Percentiles rank a stretch among this genome's conserved stretches.
phyloP scores from a whole-genome alignment of 37 sponge, comb jelly and placozoan species.

The Agelas oroides region DNA sequence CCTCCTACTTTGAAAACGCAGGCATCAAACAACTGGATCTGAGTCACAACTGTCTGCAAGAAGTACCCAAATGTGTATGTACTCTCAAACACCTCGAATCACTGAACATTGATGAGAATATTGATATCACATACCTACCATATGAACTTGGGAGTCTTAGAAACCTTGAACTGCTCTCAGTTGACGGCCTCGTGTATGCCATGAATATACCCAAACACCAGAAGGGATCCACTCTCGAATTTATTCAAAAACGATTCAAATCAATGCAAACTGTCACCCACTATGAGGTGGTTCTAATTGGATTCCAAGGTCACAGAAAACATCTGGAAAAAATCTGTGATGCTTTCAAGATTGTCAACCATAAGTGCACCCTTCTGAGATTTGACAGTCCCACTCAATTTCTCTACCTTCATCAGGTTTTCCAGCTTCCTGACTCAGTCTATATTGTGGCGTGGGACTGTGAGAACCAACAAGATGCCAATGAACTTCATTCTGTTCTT shows the following conservation, averaged over 20 bases:
- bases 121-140: constrained; percentile 45
- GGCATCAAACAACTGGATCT: constrained; percentile 29
- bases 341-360: background rate
- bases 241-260: constrained; percentile 29
- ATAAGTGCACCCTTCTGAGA: constrained; percentile 21
- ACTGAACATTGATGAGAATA: constrained; percentile 49
- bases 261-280: constrained; percentile 52
- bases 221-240: constrained; percentile 14
- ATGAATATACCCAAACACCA: constrained; percentile 35
- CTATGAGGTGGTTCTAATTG: constrained; percentile 49
- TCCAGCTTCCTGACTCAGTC: constrained; percentile 39
- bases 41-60: constrained; percentile 34
- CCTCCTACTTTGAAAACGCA: constrained; percentile 44
- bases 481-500: constrained; percentile 41
- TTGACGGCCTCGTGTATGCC: constrained; percentile 43
- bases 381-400: constrained; percentile 33
- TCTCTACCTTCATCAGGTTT: constrained; percentile 44
- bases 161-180: constrained; percentile 15
- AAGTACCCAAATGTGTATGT: constrained; percentile 38
- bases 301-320: background rate
- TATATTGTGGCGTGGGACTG: constrained; percentile 68
- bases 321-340: background rate
- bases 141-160: constrained; percentile 51
- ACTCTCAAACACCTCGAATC: constrained; percentile 11
- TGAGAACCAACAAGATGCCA: constrained; percentile 21